Percentiles rank a stretch among this genome's conserved stretches.
Evolutionary conservation across 2,888 invertebrate genomes (phyloP).

Genomic region (Amphipoea lucens): DNA sequence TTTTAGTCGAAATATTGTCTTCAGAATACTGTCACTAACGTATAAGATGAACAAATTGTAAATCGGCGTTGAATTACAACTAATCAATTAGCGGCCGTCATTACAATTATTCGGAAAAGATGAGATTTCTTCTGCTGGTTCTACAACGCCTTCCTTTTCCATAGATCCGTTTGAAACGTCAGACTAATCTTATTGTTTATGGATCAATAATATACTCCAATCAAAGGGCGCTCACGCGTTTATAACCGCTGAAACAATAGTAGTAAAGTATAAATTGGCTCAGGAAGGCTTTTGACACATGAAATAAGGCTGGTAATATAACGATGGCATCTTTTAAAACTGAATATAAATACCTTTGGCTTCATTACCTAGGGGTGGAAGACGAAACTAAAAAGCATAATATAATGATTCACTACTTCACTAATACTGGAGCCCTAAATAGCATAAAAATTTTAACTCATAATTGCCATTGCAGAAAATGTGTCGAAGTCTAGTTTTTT

Average conservation of each 20-base stretch:
- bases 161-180: constrained; percentile 86
- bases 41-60: constrained; percentile 67
- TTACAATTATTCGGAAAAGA: constrained; percentile 78
- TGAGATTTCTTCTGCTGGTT: constrained; percentile 83
- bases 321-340: background rate
- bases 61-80: constrained; percentile 74
- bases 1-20: constrained; percentile 74
- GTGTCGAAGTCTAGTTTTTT: background rate
- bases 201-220: constrained; percentile 82
- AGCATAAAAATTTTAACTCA: background rate
- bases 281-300: constrained; percentile 43
- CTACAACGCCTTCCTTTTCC: constrained; percentile 89
- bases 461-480: constrained; percentile 8
- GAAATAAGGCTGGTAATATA: constrained; percentile 33
- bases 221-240: constrained; percentile 29
- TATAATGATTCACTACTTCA: background rate
- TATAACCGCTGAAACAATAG: background rate
- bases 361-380: background rate
- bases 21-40: constrained; percentile 71
- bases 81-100: constrained; percentile 83
- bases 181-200: constrained; percentile 85
- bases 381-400: background rate
- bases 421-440: too few species aligned
- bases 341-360: background rate
- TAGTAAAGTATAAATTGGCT: constrained; percentile 3